Conservation (phyloP, 53 echinoderm and acorn worm genomes). For the Arbacia lixula region DNA sequence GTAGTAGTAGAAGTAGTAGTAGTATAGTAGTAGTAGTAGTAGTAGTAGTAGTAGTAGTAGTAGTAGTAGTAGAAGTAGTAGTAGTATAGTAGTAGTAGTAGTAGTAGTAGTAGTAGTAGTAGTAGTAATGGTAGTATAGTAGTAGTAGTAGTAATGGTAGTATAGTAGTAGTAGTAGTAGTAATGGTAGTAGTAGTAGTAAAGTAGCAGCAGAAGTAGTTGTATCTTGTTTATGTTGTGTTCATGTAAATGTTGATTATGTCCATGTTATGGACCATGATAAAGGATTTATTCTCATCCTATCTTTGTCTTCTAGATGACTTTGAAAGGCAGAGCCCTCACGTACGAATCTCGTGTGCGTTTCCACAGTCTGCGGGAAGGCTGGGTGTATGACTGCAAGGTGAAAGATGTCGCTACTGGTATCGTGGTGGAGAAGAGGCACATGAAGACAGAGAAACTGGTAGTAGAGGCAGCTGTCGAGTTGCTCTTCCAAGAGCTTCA, state of each 20-base stretch:
- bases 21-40: not conserved
- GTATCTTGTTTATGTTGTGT: no score
- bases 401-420: not conserved
- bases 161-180: no score
- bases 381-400: conserved; percentile 29
- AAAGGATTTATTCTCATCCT: no score
- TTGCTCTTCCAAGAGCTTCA: conserved; percentile 3
- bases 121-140: not conserved
- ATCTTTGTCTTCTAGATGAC: no score
- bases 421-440: conserved; percentile 4
- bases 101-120: not conserved
- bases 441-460: not conserved
- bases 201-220: no score
- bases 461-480: not conserved
- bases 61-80: not conserved
- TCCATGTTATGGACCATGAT: no score
- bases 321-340: not conserved
- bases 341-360: conserved; percentile 16
- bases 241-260: no score
- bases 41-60: conserved; percentile 7
- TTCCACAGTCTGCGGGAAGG: conserved; percentile 15
- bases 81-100: not conserved
- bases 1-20: not conserved
- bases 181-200: no score
- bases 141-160: no score